A percentile compares a stretch with the other conserved stretches of the same genome.
phyloP scores from a whole-genome alignment of 2,888 invertebrate species.

The Spisula solida region DNA sequence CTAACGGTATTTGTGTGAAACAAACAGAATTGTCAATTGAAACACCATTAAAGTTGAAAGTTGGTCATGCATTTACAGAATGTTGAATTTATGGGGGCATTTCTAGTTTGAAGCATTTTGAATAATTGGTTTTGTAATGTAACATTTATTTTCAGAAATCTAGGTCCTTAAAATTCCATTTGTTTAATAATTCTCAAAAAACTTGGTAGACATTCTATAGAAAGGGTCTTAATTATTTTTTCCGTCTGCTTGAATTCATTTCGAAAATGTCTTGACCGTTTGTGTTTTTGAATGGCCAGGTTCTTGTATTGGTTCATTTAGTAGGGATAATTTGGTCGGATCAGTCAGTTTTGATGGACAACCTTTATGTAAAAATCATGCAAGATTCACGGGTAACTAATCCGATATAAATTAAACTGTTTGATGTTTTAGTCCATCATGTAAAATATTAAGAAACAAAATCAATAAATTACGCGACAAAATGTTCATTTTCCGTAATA shows the following conservation, averaged over 20 bases:
- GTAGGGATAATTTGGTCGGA: neutral
- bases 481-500: constrained; percentile 63
- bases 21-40: no score
- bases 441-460: constrained; percentile 43
- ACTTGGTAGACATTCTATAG: neutral
- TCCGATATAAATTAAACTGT: constrained; percentile 61
- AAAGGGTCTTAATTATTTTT: constrained; percentile 32
- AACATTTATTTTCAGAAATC: no score
- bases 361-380: constrained; percentile 60
- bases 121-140: no score
- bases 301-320: neutral
- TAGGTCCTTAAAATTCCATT: neutral
- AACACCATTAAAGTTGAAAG: no score
- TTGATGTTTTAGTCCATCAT: constrained; percentile 57
- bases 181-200: neutral
- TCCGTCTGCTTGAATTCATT: constrained; percentile 63
- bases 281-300: constrained; percentile 1
- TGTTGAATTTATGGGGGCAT: no score
- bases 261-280: constrained; percentile 44
- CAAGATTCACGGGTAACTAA: constrained; percentile 44
- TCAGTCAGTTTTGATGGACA: constrained; percentile 46
- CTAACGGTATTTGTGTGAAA: no score
- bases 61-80: no score
- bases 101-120: no score
- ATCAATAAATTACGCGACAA: constrained; percentile 56